Percentiles rank a stretch among this genome's conserved stretches.
phyloP scores from a whole-genome alignment of 2,797 vertebrate genomes.

The Sphaeramia orbicularis region DNA sequence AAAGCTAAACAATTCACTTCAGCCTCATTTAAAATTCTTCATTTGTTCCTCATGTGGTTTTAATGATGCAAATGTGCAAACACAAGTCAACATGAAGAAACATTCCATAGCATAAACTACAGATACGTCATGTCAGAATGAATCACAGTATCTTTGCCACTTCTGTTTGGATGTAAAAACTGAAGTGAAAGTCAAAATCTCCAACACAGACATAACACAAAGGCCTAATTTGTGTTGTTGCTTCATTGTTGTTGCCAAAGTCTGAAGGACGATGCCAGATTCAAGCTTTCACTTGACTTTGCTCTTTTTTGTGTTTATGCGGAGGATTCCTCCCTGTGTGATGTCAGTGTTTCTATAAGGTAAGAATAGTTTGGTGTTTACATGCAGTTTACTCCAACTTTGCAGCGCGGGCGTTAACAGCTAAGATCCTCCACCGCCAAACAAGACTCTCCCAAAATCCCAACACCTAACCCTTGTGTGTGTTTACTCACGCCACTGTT shows the following conservation, averaged over 20 bases:
- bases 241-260: conserved; percentile 9
- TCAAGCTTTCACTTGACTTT: conserved; percentile 15
- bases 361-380: conserved; percentile 18
- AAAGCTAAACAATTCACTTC: too few species aligned
- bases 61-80: too few species aligned
- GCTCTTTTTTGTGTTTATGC: conserved; percentile 25
- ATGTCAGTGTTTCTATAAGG: conserved; percentile 40
- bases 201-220: background rate
- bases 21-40: too few species aligned
- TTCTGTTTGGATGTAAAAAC: background rate
- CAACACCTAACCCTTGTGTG: conserved; percentile 70
- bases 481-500: conserved; percentile 68
- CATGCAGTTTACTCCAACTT: background rate
- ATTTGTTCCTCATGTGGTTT: too few species aligned
- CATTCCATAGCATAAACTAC: too few species aligned
- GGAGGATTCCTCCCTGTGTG: conserved; percentile 29
- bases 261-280: conserved; percentile 3
- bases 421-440: conserved; percentile 32
- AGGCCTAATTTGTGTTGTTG: background rate
- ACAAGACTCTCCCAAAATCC: conserved; percentile 42
- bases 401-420: conserved; percentile 4
- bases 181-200: background rate
- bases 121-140: too few species aligned
- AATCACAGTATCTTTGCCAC: too few species aligned
- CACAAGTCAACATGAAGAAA: too few species aligned